Percentiles rank a stretch among this genome's conserved stretches.
Evolutionary conservation across 2,797 vertebrate genomes (phyloP).

Genomic region (Rallus crepitans): DNA sequence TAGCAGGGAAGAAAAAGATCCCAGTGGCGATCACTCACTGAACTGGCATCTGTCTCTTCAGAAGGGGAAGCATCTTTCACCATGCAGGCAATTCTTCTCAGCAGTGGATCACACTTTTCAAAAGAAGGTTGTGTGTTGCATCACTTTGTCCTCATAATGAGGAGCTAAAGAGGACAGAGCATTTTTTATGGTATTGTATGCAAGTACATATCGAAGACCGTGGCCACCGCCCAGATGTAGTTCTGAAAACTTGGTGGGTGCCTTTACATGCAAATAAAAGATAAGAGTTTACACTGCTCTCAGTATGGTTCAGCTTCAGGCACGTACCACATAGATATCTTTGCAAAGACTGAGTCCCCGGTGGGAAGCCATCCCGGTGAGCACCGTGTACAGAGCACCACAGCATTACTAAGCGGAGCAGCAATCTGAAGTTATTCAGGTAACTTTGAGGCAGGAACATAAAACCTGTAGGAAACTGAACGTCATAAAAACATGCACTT

Average conservation of each 20-base stretch:
- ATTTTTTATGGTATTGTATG: background rate
- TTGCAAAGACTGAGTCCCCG: background rate
- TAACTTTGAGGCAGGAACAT: background rate
- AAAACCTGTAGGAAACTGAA: slow-evolving; percentile 23
- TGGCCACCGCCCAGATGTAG: rapidly evolving
- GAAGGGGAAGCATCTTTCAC: background rate
- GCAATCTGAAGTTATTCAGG: background rate
- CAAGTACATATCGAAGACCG: background rate
- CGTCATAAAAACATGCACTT: slow-evolving; percentile 42
- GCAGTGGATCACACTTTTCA: background rate
- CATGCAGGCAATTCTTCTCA: background rate
- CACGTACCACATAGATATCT: background rate
- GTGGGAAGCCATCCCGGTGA: background rate
- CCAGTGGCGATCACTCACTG: background rate
- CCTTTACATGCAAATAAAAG: background rate
- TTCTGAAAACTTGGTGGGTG: background rate
- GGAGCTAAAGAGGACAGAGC: background rate
- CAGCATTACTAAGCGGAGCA: background rate
- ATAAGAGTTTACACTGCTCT: background rate
- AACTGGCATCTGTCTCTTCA: background rate
- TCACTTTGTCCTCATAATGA: background rate
- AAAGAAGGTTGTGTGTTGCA: background rate
- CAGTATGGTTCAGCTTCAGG: background rate
- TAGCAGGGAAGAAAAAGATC: background rate
- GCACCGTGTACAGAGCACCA: background rate